These are phyloP conservation scores for Pelodiscus sinensis DNA, from an alignment of 2,113 vertebrate genomes.

Conservation along the genomic window DNA sequence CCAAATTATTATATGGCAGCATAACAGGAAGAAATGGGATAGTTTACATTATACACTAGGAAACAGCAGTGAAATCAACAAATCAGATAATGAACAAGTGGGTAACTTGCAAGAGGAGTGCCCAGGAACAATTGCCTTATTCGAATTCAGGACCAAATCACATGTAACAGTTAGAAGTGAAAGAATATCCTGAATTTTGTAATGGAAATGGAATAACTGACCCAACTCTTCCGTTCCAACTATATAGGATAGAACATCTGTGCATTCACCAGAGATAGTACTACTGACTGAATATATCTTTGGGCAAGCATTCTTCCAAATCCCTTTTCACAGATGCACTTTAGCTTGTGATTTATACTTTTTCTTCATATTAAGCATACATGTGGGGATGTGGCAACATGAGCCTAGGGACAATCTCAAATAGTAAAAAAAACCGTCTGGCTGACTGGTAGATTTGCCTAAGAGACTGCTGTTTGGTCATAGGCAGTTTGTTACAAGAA, in stretches of 20 bases:
- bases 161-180: neutral
- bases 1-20: accelerated
- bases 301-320: accelerated
- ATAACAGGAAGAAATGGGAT: neutral
- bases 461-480: neutral
- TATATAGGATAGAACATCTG: neutral
- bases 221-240: neutral
- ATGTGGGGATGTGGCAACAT: neutral
- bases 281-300: neutral
- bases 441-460: neutral
- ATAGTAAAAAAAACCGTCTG: neutral
- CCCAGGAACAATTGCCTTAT: neutral
- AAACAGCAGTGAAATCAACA: neutral
- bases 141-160: neutral
- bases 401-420: neutral
- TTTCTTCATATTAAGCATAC: neutral
- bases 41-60: neutral
- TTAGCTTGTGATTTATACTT: neutral
- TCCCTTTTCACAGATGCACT: neutral
- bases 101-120: neutral
- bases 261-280: neutral
- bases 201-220: neutral
- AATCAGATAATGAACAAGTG: neutral
- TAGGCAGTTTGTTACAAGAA: neutral
- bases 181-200: neutral